Evolutionary conservation across 23 tunicate species (phyloP).

Genomic region (Phallusia fumigata): DNA sequence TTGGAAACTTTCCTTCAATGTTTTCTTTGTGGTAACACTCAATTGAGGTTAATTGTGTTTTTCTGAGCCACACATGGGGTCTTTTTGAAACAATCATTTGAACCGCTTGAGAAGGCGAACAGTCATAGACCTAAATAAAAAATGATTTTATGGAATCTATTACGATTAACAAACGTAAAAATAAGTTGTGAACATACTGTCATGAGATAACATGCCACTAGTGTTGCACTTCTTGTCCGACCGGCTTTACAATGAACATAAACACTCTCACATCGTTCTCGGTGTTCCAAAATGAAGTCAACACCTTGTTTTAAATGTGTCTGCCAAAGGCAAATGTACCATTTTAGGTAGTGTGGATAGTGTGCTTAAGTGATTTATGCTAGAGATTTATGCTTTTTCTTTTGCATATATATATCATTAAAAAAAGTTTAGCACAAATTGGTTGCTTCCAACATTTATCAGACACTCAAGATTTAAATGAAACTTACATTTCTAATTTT

Average conservation of each 20-base stretch:
- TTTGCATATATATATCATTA: too few relatives aligned
- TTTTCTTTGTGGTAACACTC: conserved; percentile 74
- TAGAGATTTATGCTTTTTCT: too few relatives aligned
- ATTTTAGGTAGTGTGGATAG: too few relatives aligned
- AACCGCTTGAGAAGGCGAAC: conserved; percentile 58
- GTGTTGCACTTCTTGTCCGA: conserved; percentile 83
- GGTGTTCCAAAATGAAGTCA: conserved; percentile 59
- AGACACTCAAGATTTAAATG: too few relatives aligned
- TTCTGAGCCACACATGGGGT: conserved; percentile 89
- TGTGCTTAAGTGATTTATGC: too few relatives aligned
- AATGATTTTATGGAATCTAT: not conserved
- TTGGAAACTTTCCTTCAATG: conserved; percentile 20
- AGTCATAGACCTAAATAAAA: conserved; percentile 39
- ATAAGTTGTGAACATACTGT: not conserved
- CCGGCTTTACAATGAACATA: conserved; percentile 99
- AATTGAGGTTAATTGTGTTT: conserved; percentile 62
- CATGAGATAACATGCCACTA: conserved; percentile 91
- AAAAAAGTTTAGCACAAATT: too few relatives aligned
- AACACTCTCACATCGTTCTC: conserved; percentile 29
- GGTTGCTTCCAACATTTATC: too few relatives aligned
- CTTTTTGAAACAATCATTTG: conserved; percentile 41
- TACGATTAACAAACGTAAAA: not conserved
- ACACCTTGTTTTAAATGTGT: conserved; percentile 53
- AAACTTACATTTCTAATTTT: too few relatives aligned
- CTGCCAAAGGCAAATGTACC: not conserved